A percentile compares a stretch with the other conserved stretches of the same genome.
Conservation (phyloP, 2,888 invertebrate genomes). For the Spatulosminthurus flaviceps region DNA sequence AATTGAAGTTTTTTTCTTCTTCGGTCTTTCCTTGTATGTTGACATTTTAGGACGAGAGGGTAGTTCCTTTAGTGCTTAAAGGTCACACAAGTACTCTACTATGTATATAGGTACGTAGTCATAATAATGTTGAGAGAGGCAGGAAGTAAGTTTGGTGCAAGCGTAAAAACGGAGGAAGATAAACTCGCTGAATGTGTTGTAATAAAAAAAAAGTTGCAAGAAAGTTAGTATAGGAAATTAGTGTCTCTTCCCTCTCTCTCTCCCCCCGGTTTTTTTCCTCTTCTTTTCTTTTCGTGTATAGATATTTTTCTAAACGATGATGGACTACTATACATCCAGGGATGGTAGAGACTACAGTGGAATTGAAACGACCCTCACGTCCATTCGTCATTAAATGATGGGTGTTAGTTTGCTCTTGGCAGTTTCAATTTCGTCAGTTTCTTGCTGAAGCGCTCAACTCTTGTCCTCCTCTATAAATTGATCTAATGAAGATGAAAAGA, state of each 20-base stretch:
- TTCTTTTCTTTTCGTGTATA: too few species aligned
- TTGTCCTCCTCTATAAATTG: slow-evolving; percentile 1
- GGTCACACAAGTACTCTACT: too few species aligned
- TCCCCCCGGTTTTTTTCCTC: too few species aligned
- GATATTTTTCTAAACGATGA: background rate
- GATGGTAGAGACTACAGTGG: background rate
- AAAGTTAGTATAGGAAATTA: background rate
- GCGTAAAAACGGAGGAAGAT: too few species aligned
- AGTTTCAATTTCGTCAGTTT: slow-evolving; percentile 24
- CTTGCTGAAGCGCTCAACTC: slow-evolving; percentile 6
- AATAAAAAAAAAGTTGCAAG: background rate
- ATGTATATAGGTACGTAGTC: too few species aligned
- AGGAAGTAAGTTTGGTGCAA: too few species aligned
- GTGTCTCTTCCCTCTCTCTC: background rate
- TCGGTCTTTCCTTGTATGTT: too few species aligned
- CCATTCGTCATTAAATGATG: slow-evolving; percentile 23
- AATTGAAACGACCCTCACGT: slow-evolving; percentile 31
- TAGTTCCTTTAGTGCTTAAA: too few species aligned
- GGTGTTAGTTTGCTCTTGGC: slow-evolving; percentile 29
- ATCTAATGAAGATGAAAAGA: slow-evolving; percentile 33
- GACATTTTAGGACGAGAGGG: too few species aligned
- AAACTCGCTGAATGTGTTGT: too few species aligned
- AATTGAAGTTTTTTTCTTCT: too few species aligned
- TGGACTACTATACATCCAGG: background rate
- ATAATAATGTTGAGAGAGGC: too few species aligned